Base-by-base conservation (phyloP, 2,113 vertebrate species). In the Rhinogobius similis region DNA sequence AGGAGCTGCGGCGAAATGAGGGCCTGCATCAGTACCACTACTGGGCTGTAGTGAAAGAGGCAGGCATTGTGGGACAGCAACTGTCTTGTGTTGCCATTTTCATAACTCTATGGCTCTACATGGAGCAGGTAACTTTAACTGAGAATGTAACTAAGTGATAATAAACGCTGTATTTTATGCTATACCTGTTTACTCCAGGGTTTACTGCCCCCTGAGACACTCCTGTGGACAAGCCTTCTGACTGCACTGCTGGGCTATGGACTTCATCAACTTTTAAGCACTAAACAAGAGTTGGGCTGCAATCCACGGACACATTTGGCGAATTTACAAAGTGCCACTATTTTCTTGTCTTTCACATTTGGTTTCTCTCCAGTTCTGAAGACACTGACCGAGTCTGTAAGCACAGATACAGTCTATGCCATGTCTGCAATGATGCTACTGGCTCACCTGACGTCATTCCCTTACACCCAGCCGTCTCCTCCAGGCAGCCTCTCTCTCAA, bases 341-440 rank as follows among this genome's bases (percentile, higher is more conserved):
- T 98, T 72, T 99, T 98, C 53, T 58, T 94, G 1, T 94, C 96
- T 3, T 99, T 99, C 84, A 99, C 96, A 0, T 99, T 98, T 0
- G 97, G 98, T 5, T 98, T 98, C 79, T 98, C 97, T 0, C 98
- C 97, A 0, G 92, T 98, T 58, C 90, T 99, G 26, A 98, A 99
- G 87, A 99, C 98, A 0, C 87, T 99, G 59, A 99, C 98, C 0
- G 98, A 99, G 80, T 96, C 98, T 0, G 94, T 99, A 81, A 99
- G 98, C 81, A 98, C 98, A 0, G 98, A 99, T 90, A 99, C 98
- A 0, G 96, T 99, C 81, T 97, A 99, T 0, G 97, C 98, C 87
- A 99, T 98, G 98, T 93, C 98, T 0, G 93, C 94, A 1, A 79
- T 97, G 44, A 99, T 99, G 98, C 94, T 99, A 8, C 81, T 98